These are phyloP conservation scores for Perognathus longimembris DNA, from an alignment of 2,113 vertebrate species.

Conservation along the genomic window DNA sequence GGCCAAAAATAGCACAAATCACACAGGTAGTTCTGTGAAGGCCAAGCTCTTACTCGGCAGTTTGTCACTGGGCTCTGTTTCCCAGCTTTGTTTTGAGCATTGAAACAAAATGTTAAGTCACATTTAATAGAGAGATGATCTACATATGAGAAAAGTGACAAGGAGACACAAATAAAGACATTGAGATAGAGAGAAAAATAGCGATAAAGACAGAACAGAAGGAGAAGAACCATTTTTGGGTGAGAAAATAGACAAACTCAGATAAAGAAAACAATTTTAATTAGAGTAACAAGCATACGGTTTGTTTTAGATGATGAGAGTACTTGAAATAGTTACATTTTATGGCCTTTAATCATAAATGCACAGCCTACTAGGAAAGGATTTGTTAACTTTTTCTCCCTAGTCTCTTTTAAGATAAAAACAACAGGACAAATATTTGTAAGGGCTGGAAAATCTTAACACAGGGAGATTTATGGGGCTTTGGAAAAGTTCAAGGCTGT, in stretches of 20 bases:
- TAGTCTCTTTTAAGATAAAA: neutral
- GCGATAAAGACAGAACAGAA: neutral
- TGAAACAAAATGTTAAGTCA: slow-evolving; percentile 30
- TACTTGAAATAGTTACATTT: neutral
- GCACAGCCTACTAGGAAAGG: neutral
- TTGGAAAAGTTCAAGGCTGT: slow-evolving; percentile 22
- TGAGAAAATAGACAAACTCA: neutral
- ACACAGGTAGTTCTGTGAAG: neutral
- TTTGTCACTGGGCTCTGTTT: slow-evolving; percentile 40
- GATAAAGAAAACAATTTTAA: neutral
- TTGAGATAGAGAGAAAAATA: too few relatives aligned
- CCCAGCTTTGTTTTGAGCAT: neutral
- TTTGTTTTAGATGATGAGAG: neutral
- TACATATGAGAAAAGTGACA: neutral
- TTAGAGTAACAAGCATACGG: neutral
- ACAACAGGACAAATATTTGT: neutral
- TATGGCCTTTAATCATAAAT: slow-evolving; percentile 11
- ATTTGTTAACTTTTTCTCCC: neutral
- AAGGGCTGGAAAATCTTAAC: neutral
- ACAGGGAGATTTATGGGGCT: neutral
- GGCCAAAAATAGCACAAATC: slow-evolving; percentile 16
- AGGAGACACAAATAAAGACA: too few relatives aligned
- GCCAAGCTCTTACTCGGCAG: neutral
- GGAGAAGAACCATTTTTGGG: neutral
- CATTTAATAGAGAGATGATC: slow-evolving; percentile 6